Conservation (phyloP, 2,113 vertebrate genomes). For the Corythornis madagascariensis region DNA sequence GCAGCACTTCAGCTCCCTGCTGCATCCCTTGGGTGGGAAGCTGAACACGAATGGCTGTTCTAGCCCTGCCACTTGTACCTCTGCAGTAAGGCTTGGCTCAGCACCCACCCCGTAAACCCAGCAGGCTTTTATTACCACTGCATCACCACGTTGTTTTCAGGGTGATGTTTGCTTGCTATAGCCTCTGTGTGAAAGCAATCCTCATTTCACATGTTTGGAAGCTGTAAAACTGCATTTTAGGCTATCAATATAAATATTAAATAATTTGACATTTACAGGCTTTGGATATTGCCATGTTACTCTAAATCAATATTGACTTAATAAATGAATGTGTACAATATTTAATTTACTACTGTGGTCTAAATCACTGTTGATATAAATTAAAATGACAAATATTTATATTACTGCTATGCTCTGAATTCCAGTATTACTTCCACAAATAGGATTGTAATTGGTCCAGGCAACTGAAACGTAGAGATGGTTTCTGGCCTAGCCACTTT, state of each 20-base stretch:
- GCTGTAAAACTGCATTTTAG: background rate
- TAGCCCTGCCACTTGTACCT: background rate
- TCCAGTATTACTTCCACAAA: background rate
- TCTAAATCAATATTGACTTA: background rate
- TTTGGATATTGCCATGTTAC: background rate
- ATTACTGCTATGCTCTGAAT: background rate
- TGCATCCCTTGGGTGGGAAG: background rate
- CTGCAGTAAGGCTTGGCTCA: background rate
- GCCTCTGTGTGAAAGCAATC: background rate
- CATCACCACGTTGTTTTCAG: background rate
- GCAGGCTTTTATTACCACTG: background rate
- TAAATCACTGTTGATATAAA: slow-evolving; percentile 26
- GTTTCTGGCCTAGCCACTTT: background rate
- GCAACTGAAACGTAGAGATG: background rate
- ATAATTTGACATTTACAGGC: background rate
- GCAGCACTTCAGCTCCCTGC: background rate
- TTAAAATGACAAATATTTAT: slow-evolving; percentile 11
- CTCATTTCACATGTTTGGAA: background rate
- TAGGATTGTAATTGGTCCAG: background rate
- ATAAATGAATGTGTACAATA: background rate
- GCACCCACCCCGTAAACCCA: background rate
- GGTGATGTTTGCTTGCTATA: background rate
- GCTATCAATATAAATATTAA: background rate
- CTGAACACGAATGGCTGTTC: background rate
- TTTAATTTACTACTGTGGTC: background rate